Evolutionary conservation across 23 tunicate genomes (phyloP).

Genomic region (Styela clava): DNA sequence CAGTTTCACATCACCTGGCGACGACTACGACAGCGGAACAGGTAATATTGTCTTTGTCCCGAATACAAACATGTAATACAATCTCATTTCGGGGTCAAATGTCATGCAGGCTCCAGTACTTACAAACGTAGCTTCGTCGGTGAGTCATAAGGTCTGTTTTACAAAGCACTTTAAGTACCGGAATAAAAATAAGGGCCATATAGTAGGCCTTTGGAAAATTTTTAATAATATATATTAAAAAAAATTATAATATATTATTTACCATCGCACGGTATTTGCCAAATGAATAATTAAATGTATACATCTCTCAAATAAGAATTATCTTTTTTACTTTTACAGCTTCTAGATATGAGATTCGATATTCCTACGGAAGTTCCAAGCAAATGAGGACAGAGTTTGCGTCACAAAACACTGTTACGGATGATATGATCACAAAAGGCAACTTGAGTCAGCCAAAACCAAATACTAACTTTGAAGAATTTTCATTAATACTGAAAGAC

Average conservation of each 20-base stretch:
- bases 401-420: not conserved
- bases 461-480: slow-evolving; percentile 16
- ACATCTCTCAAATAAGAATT: too few species aligned
- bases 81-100: too few species aligned
- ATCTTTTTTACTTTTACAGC: slow-evolving; percentile 7
- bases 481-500: slow-evolving; percentile 6
- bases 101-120: too few species aligned
- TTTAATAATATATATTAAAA: too few species aligned
- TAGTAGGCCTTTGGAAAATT: too few species aligned
- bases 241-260: too few species aligned
- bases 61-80: not conserved
- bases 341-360: slow-evolving; percentile 42
- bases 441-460: slow-evolving; percentile 24
- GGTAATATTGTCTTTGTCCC: slow-evolving; percentile 8
- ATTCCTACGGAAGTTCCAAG: slow-evolving; percentile 13
- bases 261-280: too few species aligned
- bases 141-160: too few species aligned
- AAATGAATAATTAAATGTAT: too few species aligned
- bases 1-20: slow-evolving; percentile 50
- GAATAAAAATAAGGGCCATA: too few species aligned
- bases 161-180: too few species aligned
- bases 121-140: too few species aligned
- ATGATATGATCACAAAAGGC: slow-evolving; percentile 5
- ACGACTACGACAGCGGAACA: slow-evolving; percentile 44
- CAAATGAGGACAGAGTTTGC: slow-evolving; percentile 13